These are phyloP conservation scores for Buteo buteo DNA, from an alignment of 2,113 vertebrate species.

Conservation along the genomic window DNA sequence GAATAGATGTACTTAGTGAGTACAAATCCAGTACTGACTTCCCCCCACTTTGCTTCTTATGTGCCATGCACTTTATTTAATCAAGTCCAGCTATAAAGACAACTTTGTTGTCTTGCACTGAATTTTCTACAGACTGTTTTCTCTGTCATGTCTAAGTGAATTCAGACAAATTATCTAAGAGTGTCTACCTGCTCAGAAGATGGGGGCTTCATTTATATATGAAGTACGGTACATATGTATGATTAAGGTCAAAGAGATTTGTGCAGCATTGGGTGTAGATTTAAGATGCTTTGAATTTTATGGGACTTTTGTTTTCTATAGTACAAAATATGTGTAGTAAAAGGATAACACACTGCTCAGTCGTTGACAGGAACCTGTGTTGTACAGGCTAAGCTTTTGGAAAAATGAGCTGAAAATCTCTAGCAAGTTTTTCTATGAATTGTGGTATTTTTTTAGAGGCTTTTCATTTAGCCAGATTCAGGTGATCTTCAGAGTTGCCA, in stretches of 20 bases:
- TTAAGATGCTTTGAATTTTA: background rate
- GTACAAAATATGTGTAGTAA: background rate
- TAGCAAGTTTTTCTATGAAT: background rate
- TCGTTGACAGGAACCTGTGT: accelerated
- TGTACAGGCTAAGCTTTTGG: background rate
- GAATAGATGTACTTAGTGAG: background rate
- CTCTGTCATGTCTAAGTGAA: background rate
- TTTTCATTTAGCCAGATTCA: background rate
- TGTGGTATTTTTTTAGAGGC: background rate
- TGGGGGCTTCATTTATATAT: background rate
- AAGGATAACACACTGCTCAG: background rate
- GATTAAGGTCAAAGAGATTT: background rate
- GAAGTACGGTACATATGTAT: background rate
- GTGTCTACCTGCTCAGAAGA: background rate
- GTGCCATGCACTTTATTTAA: background rate
- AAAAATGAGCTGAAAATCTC: background rate
- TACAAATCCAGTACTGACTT: background rate
- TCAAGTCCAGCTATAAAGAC: background rate
- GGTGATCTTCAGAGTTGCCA: background rate
- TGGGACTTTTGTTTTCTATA: background rate
- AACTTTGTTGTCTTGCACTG: background rate
- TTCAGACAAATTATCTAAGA: background rate
- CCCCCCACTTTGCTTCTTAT: background rate
- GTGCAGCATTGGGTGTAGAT: background rate
- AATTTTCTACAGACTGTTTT: background rate